Percentiles rank a stretch among this genome's conserved stretches.
Evolutionary conservation across 37 sponge, comb jelly and placozoan genomes (phyloP).

Genomic region (Halichondria panicea): DNA sequence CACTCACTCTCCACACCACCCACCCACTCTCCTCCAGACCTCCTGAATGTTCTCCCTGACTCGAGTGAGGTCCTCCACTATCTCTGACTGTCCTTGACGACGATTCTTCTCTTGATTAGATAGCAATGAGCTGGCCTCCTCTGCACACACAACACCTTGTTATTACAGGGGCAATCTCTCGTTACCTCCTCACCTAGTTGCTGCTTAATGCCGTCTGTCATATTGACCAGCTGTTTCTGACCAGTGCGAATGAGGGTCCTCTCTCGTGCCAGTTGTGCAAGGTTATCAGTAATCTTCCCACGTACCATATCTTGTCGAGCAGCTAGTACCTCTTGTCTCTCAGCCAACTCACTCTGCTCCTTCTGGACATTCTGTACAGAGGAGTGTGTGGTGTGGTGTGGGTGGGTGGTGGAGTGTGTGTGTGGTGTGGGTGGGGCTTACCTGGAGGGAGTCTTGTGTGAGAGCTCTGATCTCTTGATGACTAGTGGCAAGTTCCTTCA

Average conservation of each 20-base stretch:
- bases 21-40: slow-evolving; percentile 78
- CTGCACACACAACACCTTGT: slow-evolving; percentile 3
- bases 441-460: slow-evolving; percentile 6
- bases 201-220: slow-evolving; percentile 44
- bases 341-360: slow-evolving; percentile 22
- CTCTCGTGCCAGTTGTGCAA: slow-evolving; percentile 44
- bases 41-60: slow-evolving; percentile 54
- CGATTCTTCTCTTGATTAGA: slow-evolving; percentile 34
- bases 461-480: slow-evolving; percentile 24
- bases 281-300: slow-evolving; percentile 31
- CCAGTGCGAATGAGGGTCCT: slow-evolving; percentile 43
- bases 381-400: too few relatives aligned
- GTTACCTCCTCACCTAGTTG: slow-evolving; percentile 48
- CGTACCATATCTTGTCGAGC: slow-evolving; percentile 22
- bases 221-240: slow-evolving; percentile 59
- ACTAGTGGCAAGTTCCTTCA: slow-evolving; percentile 31
- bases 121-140: slow-evolving; percentile 33
- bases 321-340: slow-evolving; percentile 21
- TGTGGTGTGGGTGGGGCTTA: too few relatives aligned
- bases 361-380: not conserved
- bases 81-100: slow-evolving; percentile 19
- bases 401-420: too few relatives aligned
- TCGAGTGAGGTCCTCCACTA: slow-evolving; percentile 33
- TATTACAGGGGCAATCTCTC: not conserved
- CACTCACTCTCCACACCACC: too few relatives aligned